Conservation (phyloP, 2,113 vertebrate species). For the Rhinogobius similis region DNA sequence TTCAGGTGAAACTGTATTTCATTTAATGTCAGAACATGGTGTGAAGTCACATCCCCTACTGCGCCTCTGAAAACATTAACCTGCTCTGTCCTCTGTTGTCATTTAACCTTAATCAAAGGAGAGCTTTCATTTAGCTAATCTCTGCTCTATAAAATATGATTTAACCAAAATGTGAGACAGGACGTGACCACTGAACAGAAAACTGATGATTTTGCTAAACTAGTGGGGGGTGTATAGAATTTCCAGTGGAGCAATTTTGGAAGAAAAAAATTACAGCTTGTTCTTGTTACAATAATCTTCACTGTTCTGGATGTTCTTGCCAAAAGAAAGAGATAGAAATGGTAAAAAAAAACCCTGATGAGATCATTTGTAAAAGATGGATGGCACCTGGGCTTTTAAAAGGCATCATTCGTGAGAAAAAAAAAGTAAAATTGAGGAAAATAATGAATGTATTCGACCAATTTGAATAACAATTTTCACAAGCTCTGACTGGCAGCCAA, state of each 20-base stretch:
- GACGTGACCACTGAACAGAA: background rate
- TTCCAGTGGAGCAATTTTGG: background rate
- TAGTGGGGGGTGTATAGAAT: background rate
- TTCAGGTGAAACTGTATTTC: background rate
- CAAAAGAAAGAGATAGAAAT: background rate
- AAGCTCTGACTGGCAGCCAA: constrained; percentile 5
- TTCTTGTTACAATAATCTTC: background rate
- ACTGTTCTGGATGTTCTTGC: constrained; percentile 1
- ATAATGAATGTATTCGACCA: background rate
- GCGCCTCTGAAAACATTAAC: constrained; percentile 14
- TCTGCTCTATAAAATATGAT: constrained; percentile 1
- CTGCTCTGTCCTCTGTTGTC: background rate
- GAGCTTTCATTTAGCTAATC: constrained; percentile 25
- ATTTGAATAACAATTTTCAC: constrained; percentile 1
- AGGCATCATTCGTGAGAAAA: background rate
- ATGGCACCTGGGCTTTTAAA: background rate
- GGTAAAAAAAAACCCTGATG: background rate
- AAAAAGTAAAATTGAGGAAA: background rate
- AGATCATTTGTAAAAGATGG: constrained; percentile 2
- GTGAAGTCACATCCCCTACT: constrained; percentile 5
- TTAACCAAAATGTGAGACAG: background rate
- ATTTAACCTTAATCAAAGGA: constrained; percentile 27
- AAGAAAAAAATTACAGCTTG: background rate
- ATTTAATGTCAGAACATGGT: constrained; percentile 20
- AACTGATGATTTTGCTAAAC: background rate